A percentile compares a stretch with the other conserved stretches of the same genome.
Conservation (phyloP, 2,113 vertebrate genomes). For the Pimephales promelas region DNA sequence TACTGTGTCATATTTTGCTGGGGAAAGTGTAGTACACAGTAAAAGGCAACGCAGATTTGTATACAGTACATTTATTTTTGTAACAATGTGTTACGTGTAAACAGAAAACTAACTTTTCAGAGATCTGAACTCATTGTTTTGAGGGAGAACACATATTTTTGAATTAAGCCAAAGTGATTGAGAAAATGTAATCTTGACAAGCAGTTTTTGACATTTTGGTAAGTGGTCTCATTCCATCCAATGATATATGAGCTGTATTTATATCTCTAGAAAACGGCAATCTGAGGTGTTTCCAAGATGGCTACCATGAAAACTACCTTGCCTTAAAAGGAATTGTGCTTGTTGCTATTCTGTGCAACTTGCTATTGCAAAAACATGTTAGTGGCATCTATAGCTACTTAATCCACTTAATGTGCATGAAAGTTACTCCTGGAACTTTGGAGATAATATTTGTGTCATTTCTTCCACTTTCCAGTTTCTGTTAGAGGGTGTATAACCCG, state of each 20-base stretch:
- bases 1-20: background rate
- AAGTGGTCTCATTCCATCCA: background rate
- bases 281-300: background rate
- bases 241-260: background rate
- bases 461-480: background rate
- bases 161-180: background rate
- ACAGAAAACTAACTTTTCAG: background rate
- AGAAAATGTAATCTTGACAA: background rate
- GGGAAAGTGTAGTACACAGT: background rate
- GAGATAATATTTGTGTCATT: background rate
- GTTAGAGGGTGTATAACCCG: background rate
- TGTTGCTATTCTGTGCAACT: background rate
- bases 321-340: background rate
- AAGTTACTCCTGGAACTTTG: background rate
- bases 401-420: background rate
- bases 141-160: background rate
- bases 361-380: background rate
- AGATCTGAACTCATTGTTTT: background rate
- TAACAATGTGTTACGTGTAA: background rate
- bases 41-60: background rate
- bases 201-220: background rate
- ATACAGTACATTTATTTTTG: background rate
- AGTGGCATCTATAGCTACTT: background rate
- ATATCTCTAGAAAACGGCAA: background rate
- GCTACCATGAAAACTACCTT: background rate